These are phyloP conservation scores for Pachliopta kotzebuea DNA, from an alignment of 2,888 invertebrate genomes.

Conservation along the genomic window DNA sequence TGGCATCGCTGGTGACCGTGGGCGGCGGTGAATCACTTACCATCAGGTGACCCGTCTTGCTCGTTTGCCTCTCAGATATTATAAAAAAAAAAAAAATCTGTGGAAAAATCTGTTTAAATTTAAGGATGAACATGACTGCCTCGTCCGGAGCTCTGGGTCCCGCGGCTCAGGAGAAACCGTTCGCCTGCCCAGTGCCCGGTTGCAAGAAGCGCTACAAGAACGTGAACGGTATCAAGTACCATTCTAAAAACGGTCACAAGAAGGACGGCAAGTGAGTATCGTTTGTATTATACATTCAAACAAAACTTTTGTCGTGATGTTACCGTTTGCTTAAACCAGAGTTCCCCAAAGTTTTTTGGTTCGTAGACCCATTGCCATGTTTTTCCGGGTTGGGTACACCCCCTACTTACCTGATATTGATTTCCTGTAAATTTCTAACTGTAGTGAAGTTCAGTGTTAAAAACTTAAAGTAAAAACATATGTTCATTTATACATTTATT, in stretches of 20 bases:
- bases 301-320: neutral
- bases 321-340: neutral
- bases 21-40: too few species aligned
- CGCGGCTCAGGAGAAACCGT: constrained; percentile 86
- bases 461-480: too few species aligned
- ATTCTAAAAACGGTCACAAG: constrained; percentile 92
- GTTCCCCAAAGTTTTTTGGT: too few species aligned
- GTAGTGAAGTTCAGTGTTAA: too few species aligned
- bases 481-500: too few species aligned
- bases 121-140: constrained; percentile 62
- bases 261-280: constrained; percentile 89
- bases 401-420: constrained; percentile 5
- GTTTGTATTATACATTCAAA: neutral
- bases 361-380: constrained; percentile 3
- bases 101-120: constrained; percentile 6
- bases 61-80: too few species aligned
- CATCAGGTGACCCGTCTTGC: too few species aligned
- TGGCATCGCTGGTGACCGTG: too few species aligned
- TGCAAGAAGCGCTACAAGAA: constrained; percentile 94
- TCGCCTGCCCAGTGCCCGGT: constrained; percentile 91
- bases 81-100: too few species aligned
- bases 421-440: neutral
- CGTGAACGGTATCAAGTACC: constrained; percentile 93
- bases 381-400: constrained; percentile 1
- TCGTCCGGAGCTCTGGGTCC: constrained; percentile 57